These are phyloP conservation scores for Tupaia chinensis DNA, from an alignment of 2,113 vertebrate genomes.

Conservation along the genomic window DNA sequence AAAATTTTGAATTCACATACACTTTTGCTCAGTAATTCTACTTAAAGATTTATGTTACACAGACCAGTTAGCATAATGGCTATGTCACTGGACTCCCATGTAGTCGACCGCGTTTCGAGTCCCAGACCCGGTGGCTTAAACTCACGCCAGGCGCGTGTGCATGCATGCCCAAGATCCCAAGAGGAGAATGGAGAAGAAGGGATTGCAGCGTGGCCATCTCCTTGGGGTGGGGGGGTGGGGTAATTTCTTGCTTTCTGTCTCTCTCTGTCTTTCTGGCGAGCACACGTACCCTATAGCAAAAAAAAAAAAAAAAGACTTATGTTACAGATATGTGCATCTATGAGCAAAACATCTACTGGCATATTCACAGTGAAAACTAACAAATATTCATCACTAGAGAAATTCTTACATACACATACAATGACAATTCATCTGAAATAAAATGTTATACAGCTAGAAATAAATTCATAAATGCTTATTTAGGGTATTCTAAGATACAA, in stretches of 20 bases:
- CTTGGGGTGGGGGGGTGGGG: too few relatives aligned
- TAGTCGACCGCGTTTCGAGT: too few relatives aligned
- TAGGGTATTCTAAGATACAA: neutral
- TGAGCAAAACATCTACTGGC: neutral
- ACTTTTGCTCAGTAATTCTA: conserved; percentile 27
- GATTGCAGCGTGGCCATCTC: too few relatives aligned
- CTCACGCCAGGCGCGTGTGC: too few relatives aligned
- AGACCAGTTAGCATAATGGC: too few relatives aligned
- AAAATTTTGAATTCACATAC: conserved; percentile 37
- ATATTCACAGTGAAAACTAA: conserved; percentile 42
- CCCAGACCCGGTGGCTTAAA: too few relatives aligned
- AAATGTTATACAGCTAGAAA: neutral
- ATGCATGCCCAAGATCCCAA: too few relatives aligned
- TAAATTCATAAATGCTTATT: conserved; percentile 37
- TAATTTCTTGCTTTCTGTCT: too few relatives aligned
- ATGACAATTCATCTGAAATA: neutral
- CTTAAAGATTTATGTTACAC: conserved; percentile 29
- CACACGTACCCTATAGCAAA: too few relatives aligned
- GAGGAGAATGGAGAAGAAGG: too few relatives aligned
- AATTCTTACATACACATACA: conserved; percentile 11
- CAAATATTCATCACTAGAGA: neutral
- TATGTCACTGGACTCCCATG: too few relatives aligned
- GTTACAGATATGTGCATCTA: neutral
- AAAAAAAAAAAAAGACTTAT: neutral
- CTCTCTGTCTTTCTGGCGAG: too few relatives aligned